phyloP scores from a whole-genome alignment of 2,797 vertebrate genomes.

The Lophotriccus pileatus region DNA sequence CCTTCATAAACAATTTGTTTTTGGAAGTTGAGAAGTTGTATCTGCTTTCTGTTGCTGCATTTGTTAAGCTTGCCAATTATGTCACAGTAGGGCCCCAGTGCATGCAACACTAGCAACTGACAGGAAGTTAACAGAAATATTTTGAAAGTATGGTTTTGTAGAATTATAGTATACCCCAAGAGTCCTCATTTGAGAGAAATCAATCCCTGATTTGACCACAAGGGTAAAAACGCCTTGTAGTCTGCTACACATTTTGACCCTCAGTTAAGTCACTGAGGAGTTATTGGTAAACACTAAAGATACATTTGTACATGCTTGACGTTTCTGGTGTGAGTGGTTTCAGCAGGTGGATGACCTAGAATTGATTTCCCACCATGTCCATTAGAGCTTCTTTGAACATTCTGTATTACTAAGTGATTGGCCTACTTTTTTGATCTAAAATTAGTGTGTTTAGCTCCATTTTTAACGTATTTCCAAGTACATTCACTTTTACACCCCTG shows the following conservation, averaged over 20 bases:
- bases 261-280: not conserved
- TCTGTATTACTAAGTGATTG: not conserved
- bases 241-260: not conserved
- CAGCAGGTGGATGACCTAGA: not conserved
- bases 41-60: not conserved
- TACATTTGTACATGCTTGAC: fast-evolving
- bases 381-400: not conserved
- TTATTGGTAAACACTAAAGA: not conserved
- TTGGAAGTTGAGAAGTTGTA: not conserved
- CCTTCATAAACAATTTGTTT: not conserved
- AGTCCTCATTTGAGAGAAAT: not conserved
- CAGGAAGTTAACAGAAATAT: not conserved
- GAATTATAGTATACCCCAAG: not conserved
- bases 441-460: not conserved
- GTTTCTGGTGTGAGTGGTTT: not conserved
- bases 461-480: slow-evolving; percentile 2
- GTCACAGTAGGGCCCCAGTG: not conserved
- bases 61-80: not conserved
- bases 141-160: not conserved
- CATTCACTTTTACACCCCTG: not conserved
- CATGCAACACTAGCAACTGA: not conserved
- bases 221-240: not conserved
- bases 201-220: not conserved
- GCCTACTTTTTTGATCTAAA: slow-evolving; percentile 39
- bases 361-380: not conserved